These are phyloP conservation scores for Psittacula echo DNA, from an alignment of 2,797 vertebrate species.

Conservation along the genomic window DNA sequence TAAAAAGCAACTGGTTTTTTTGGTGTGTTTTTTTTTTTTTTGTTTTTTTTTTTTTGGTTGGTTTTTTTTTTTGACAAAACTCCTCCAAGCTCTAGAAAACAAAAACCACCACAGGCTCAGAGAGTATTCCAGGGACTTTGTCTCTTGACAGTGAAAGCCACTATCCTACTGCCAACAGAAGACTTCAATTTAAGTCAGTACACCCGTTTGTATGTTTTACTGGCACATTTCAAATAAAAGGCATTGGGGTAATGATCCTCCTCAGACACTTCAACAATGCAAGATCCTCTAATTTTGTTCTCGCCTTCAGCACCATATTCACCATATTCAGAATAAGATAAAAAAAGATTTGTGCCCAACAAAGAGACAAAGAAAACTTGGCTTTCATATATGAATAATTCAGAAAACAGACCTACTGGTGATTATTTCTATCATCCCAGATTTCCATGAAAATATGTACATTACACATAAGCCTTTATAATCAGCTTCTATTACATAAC, in stretches of 20 bases:
- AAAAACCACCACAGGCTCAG: background rate
- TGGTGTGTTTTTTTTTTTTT: background rate
- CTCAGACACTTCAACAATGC: background rate
- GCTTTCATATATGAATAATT: slow-evolving; percentile 17
- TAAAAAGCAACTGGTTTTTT: background rate
- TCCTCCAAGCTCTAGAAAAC: background rate
- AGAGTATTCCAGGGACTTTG: background rate
- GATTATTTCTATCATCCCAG: slow-evolving; percentile 31
- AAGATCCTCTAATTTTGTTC: background rate
- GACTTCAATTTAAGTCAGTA: background rate
- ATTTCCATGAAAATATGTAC: slow-evolving; percentile 27
- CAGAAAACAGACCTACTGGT: background rate
- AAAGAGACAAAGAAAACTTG: slow-evolving; percentile 2
- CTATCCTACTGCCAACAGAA: background rate
- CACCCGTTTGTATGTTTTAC: background rate
- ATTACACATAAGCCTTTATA: background rate
- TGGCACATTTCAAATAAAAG: background rate
- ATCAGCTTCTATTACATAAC: background rate
- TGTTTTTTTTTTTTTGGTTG: too few species aligned
- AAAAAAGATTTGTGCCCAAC: background rate
- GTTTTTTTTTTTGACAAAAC: background rate
- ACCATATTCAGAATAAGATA: background rate
- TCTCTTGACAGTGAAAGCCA: background rate
- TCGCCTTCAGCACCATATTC: background rate
- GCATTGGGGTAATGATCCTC: background rate